phyloP scores from a whole-genome alignment of 92 coral and sea anemone genomes.

The Zoanthus solanderi region DNA sequence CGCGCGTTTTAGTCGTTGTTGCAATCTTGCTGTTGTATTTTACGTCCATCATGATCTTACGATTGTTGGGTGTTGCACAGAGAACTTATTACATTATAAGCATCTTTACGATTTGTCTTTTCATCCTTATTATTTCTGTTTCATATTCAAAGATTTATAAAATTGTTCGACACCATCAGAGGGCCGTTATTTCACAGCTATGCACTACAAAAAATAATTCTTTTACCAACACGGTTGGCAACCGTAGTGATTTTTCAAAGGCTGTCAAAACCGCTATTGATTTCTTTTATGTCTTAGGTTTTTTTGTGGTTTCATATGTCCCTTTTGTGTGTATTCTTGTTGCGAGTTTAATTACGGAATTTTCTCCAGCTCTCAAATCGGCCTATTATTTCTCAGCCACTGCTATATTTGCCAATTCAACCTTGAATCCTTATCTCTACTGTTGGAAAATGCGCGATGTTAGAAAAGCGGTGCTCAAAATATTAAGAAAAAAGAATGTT shows the following conservation, averaged over 20 bases:
- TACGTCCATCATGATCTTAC: conserved; percentile 7
- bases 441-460: conserved; percentile 63
- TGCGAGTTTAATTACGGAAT: conserved; percentile 15
- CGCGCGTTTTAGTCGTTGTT: conserved; percentile 26
- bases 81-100: conserved; percentile 13
- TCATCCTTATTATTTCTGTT: conserved; percentile 5
- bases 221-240: too few species aligned
- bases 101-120: conserved; percentile 15
- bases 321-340: conserved; percentile 52
- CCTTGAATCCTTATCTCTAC: conserved; percentile 55
- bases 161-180: conserved; percentile 34
- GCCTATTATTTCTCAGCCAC: conserved; percentile 47
- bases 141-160: conserved; percentile 45
- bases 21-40: not conserved
- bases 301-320: conserved; percentile 39
- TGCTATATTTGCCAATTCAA: conserved; percentile 47
- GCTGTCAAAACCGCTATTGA: conserved; percentile 47
- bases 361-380: conserved; percentile 31
- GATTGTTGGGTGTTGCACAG: conserved; percentile 29
- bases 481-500: not conserved
- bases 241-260: not conserved
- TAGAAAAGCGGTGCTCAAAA: conserved; percentile 44
- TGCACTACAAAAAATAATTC: not conserved
- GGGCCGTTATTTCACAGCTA: conserved; percentile 35
- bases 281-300: conserved; percentile 46